Evolutionary conservation across 64 coral and sea anemone species (phyloP).

Genomic region (Porites australiensis): DNA sequence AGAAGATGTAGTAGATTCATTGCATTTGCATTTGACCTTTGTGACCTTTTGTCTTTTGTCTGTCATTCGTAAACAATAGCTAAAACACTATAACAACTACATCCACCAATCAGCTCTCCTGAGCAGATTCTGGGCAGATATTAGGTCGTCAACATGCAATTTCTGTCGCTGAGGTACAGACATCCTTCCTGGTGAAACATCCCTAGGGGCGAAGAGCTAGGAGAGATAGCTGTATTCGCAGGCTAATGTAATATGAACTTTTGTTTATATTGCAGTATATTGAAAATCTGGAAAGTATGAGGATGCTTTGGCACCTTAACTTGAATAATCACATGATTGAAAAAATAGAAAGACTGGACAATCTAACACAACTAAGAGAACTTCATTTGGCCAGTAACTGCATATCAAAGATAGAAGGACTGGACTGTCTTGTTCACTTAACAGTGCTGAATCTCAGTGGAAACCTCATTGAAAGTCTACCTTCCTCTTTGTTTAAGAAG

Average conservation of each 20-base stretch:
- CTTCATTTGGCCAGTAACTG: slow-evolving; percentile 92
- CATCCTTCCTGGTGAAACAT: too few species aligned
- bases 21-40: too few species aligned
- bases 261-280: slow-evolving; percentile 69
- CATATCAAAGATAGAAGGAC: slow-evolving; percentile 88
- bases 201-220: too few species aligned
- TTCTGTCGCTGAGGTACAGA: too few species aligned
- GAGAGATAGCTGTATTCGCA: too few species aligned
- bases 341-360: slow-evolving; percentile 96
- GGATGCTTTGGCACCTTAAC: slow-evolving; percentile 73
- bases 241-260: background rate
- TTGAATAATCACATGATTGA: slow-evolving; percentile 97
- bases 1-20: too few species aligned
- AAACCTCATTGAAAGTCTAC: slow-evolving; percentile 81
- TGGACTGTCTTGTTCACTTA: slow-evolving; percentile 75
- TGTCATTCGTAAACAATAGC: too few species aligned
- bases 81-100: too few species aligned
- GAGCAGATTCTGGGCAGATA: too few species aligned
- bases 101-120: too few species aligned
- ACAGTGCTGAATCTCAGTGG: slow-evolving; percentile 92
- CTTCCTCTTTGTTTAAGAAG: slow-evolving; percentile 83
- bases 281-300: slow-evolving; percentile 95
- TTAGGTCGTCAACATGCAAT: too few species aligned
- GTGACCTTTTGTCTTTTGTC: too few species aligned
- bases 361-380: slow-evolving; percentile 83